phyloP scores from a whole-genome alignment of 2,888 invertebrate genomes.

The Papilio elwesi region DNA sequence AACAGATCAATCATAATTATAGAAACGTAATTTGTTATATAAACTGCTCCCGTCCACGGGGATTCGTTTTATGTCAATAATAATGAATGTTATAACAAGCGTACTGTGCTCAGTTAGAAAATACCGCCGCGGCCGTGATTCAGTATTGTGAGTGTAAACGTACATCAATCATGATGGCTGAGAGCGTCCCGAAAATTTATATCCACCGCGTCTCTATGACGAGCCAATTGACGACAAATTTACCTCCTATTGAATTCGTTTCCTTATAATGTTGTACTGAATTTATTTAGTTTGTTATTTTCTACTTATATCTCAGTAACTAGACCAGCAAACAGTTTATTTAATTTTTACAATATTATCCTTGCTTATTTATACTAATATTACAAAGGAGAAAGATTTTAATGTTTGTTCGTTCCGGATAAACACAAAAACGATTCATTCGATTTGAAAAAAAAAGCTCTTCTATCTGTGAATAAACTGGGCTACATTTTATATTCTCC shows the following conservation, averaged over 20 bases:
- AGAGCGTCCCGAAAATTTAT: slow-evolving; percentile 57
- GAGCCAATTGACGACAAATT: slow-evolving; percentile 60
- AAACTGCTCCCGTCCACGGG: slow-evolving; percentile 52
- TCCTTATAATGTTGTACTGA: slow-evolving; percentile 55
- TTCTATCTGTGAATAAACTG: too few species aligned
- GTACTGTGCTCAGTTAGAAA: not conserved
- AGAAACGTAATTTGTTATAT: slow-evolving; percentile 49
- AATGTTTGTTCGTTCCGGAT: too few species aligned
- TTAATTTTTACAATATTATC: not conserved
- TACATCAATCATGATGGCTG: slow-evolving; percentile 40
- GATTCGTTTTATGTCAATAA: slow-evolving; percentile 62
- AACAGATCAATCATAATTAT: slow-evolving; percentile 60
- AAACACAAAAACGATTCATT: too few species aligned
- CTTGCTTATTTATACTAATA: not conserved
- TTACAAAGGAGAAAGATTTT: too few species aligned
- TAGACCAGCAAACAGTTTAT: not conserved
- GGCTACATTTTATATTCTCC: not conserved
- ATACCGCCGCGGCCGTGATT: slow-evolving; percentile 14
- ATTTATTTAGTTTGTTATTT: slow-evolving; percentile 53
- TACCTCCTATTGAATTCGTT: slow-evolving; percentile 42
- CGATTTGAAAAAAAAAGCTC: too few species aligned
- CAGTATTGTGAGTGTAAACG: slow-evolving; percentile 29
- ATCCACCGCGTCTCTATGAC: slow-evolving; percentile 44
- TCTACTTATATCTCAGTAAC: not conserved
- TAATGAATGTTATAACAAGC: slow-evolving; percentile 61